These are phyloP conservation scores for Protobothrops flavoviridis DNA, from an alignment of 2,113 vertebrate genomes.

Conservation along the genomic window DNA sequence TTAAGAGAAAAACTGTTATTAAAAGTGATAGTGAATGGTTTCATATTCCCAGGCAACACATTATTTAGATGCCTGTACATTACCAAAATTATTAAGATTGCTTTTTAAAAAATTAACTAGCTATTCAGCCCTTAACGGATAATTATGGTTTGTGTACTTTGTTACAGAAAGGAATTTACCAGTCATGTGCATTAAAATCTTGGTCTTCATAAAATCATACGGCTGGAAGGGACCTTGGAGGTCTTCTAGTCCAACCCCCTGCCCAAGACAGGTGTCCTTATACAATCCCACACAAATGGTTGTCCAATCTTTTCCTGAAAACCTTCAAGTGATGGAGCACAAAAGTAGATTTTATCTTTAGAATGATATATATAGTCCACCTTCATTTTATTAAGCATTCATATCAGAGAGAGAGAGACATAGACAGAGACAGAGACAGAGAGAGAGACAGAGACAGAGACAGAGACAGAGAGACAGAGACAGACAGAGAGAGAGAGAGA, in stretches of 20 bases:
- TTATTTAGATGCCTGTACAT: neutral
- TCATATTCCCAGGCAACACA: neutral
- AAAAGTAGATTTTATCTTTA: neutral
- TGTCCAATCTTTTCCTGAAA: no score
- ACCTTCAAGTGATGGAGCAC: no score
- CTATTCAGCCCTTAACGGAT: slow-evolving; percentile 22
- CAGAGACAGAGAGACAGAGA: no score
- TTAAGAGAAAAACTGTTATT: neutral
- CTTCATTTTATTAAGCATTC: neutral
- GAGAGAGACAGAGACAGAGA: no score
- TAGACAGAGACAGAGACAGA: neutral
- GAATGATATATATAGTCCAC: neutral
- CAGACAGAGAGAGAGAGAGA: neutral
- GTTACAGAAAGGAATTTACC: neutral
- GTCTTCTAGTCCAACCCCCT: no score
- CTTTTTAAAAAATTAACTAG: neutral
- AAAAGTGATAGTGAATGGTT: neutral
- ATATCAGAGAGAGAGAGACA: neutral
- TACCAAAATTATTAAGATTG: neutral
- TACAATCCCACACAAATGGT: no score
- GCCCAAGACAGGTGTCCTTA: no score
- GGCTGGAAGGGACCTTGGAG: no score
- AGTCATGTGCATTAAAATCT: neutral
- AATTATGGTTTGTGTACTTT: neutral
- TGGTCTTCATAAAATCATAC: neutral